phyloP scores from a whole-genome alignment of 2,113 vertebrate genomes.

The Anguilla rostrata region DNA sequence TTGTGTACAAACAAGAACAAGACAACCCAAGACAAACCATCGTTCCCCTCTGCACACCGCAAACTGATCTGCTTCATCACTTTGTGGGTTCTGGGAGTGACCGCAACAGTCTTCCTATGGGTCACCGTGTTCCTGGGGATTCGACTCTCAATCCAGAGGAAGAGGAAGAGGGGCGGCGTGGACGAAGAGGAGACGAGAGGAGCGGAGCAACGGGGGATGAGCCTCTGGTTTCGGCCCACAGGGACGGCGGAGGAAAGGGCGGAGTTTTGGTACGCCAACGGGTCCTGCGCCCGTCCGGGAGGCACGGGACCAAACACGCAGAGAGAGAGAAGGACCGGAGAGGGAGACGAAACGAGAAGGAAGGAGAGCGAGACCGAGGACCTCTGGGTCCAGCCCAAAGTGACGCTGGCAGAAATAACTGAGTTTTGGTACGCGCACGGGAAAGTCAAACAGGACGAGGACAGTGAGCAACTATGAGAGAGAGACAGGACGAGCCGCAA shows the following conservation, averaged over 20 bases:
- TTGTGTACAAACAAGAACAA: background rate
- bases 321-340: background rate
- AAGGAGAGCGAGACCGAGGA: background rate
- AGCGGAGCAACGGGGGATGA: background rate
- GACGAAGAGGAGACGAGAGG: background rate
- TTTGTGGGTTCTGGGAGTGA: constrained; percentile 43
- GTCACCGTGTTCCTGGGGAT: constrained; percentile 49
- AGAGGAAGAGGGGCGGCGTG: background rate
- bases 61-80: constrained; percentile 44
- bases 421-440: constrained; percentile 45
- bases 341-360: background rate
- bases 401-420: constrained; percentile 44
- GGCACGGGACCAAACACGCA: background rate
- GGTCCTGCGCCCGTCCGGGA: constrained; percentile 24
- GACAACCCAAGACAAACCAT: background rate
- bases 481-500: background rate
- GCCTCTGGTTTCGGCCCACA: constrained; percentile 40
- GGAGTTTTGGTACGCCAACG: constrained; percentile 54
- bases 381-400: constrained; percentile 40
- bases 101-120: constrained; percentile 46
- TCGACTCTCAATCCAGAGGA: constrained; percentile 35
- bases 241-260: constrained; percentile 41
- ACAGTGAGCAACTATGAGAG: background rate
- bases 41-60: background rate
- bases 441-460: background rate